These are phyloP conservation scores for Chamaea fasciata DNA, from an alignment of 2,113 vertebrate genomes.

Conservation along the genomic window DNA sequence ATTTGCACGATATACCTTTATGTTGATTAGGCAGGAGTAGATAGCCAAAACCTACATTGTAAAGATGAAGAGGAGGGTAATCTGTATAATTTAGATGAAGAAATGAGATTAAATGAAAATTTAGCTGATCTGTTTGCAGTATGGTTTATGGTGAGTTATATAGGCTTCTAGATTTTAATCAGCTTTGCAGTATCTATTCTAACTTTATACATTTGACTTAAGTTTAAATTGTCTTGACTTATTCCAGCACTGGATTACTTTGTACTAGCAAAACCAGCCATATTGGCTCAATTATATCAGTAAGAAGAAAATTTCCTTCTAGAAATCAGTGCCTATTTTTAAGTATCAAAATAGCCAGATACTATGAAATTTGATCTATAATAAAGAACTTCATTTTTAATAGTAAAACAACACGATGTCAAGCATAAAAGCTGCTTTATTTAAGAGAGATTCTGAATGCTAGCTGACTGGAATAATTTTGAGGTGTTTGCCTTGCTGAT, in stretches of 20 bases:
- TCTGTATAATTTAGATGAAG: constrained; percentile 49
- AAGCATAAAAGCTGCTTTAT: constrained; percentile 33
- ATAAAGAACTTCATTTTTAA: constrained; percentile 7
- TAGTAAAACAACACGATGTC: constrained; percentile 1
- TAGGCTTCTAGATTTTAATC: constrained; percentile 46
- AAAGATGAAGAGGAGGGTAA: constrained; percentile 39
- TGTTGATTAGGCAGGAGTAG: constrained; percentile 35
- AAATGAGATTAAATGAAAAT: not conserved
- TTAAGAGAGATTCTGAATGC: constrained; percentile 50
- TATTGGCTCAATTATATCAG: constrained; percentile 68
- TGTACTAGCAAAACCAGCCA: constrained; percentile 65
- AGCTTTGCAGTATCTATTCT: constrained; percentile 22
- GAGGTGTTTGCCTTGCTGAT: constrained; percentile 59
- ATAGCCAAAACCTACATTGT: constrained; percentile 33
- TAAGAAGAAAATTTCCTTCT: constrained; percentile 68
- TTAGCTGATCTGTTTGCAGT: constrained; percentile 32
- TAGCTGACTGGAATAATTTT: constrained; percentile 56
- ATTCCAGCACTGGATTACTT: constrained; percentile 59
- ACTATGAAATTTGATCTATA: not conserved
- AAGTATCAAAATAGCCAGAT: constrained; percentile 41
- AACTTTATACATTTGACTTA: constrained; percentile 31
- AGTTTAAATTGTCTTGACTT: constrained; percentile 23
- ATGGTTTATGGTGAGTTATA: constrained; percentile 31
- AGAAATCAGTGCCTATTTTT: constrained; percentile 72
- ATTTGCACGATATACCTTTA: not conserved